Percentiles rank a stretch among this genome's conserved stretches.
Evolutionary conservation across 2,888 invertebrate genomes (phyloP).

Genomic region (Pelosia muscerda): DNA sequence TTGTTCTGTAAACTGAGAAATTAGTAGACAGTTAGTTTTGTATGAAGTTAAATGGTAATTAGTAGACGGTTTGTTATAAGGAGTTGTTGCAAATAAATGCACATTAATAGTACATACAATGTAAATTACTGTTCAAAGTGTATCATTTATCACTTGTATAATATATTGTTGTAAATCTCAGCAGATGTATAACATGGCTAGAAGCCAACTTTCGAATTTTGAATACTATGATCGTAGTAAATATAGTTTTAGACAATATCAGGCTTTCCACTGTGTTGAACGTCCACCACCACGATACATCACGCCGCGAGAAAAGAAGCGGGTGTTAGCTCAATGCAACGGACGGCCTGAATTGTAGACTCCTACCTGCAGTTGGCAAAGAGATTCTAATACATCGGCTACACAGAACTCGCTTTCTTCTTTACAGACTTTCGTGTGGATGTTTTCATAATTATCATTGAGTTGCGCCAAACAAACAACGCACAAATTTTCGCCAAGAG

Average conservation of each 20-base stretch:
- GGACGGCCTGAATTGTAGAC: not conserved
- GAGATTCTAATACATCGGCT: constrained; percentile 67
- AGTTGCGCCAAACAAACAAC: constrained; percentile 71
- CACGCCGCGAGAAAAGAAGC: not conserved
- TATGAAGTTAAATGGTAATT: too few relatives aligned
- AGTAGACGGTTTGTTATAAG: not conserved
- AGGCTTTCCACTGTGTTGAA: not conserved
- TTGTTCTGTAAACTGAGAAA: constrained; percentile 61
- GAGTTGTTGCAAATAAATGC: too few relatives aligned
- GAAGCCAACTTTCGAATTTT: not conserved
- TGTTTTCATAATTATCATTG: constrained; percentile 64
- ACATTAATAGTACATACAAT: not conserved
- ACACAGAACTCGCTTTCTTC: constrained; percentile 71
- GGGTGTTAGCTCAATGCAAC: not conserved
- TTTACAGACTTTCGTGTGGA: constrained; percentile 73
- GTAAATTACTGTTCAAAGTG: not conserved
- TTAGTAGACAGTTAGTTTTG: not conserved
- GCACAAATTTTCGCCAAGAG: constrained; percentile 70
- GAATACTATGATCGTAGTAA: not conserved
- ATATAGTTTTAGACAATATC: too few relatives aligned
- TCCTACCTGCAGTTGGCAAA: constrained; percentile 66
- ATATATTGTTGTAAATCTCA: not conserved
- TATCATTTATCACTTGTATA: not conserved
- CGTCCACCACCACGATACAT: not conserved
- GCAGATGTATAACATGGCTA: not conserved